Conservation (phyloP, 2,113 vertebrate genomes). For the Carlito syrichta region DNA sequence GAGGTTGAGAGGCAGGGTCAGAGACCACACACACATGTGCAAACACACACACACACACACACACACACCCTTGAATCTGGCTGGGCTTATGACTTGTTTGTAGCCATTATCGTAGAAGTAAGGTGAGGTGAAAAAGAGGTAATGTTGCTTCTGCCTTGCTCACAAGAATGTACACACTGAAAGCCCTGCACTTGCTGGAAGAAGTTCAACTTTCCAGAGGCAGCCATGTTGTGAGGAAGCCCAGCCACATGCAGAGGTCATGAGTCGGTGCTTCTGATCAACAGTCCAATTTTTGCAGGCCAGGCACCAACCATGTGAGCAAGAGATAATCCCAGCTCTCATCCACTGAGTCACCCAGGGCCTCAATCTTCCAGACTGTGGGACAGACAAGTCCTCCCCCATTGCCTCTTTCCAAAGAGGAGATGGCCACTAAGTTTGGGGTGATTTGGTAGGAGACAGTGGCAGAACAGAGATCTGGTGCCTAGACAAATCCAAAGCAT, state of each 20-base stretch:
- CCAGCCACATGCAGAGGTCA: neutral
- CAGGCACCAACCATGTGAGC: neutral
- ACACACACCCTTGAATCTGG: neutral
- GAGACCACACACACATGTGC: neutral
- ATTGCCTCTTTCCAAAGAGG: neutral
- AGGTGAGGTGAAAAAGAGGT: neutral
- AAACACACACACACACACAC: neutral
- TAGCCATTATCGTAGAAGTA: neutral
- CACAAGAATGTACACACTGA: neutral
- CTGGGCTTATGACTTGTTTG: neutral
- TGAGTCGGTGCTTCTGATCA: neutral
- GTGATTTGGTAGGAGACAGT: rapidly evolving
- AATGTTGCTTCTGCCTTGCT: neutral
- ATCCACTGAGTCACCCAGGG: rapidly evolving
- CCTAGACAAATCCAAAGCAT: neutral
- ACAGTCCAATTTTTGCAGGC: neutral
- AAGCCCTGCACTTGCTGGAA: neutral
- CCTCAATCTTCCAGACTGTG: neutral
- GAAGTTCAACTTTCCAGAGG: neutral
- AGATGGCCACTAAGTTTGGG: rapidly evolving
- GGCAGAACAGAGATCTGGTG: neutral
- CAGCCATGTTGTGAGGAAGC: neutral
- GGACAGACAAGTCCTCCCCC: too few species aligned
- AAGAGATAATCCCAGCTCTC: too few species aligned
- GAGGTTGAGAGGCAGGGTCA: rapidly evolving